Percentiles rank a stretch among this genome's conserved stretches.
These are phyloP conservation scores for Globodera ellingtonae DNA, from an alignment of 1,140 invertebrate genomes.

Conservation along the genomic window DNA sequence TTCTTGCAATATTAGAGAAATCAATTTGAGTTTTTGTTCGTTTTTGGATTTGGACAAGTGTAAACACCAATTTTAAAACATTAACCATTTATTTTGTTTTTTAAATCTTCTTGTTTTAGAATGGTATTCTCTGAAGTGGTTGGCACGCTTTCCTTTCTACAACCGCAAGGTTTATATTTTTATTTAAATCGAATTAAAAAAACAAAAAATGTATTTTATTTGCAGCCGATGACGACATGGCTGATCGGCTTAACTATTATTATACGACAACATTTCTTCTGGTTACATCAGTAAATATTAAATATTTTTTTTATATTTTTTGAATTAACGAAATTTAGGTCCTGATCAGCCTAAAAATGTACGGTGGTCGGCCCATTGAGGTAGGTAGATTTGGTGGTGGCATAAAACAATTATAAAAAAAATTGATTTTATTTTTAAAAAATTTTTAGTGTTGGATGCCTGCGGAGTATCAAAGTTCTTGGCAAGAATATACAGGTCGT, in stretches of 20 bases:
- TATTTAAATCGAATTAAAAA: not conserved
- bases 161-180: constrained; percentile 47
- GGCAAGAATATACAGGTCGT: constrained; percentile 62
- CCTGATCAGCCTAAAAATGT: constrained; percentile 64
- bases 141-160: constrained; percentile 62
- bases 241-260: constrained; percentile 60
- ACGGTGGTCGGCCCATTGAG: constrained; percentile 58
- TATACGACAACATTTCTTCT: constrained; percentile 62
- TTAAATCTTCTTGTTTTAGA: constrained; percentile 25
- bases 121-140: constrained; percentile 65
- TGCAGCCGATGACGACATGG: constrained; percentile 64
- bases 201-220: constrained; percentile 4
- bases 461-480: constrained; percentile 61
- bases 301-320: too few relatives aligned
- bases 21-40: too few relatives aligned
- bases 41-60: too few relatives aligned
- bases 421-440: not conserved
- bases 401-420: not conserved
- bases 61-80: too few relatives aligned
- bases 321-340: constrained; percentile 34
- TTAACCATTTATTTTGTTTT: not conserved
- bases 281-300: constrained; percentile 57
- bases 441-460: constrained; percentile 57
- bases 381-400: constrained; percentile 19
- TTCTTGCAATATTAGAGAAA: too few relatives aligned